These are phyloP conservation scores for Rhizoglyphus robini DNA, from an alignment of 1,140 invertebrate genomes.

Conservation along the genomic window DNA sequence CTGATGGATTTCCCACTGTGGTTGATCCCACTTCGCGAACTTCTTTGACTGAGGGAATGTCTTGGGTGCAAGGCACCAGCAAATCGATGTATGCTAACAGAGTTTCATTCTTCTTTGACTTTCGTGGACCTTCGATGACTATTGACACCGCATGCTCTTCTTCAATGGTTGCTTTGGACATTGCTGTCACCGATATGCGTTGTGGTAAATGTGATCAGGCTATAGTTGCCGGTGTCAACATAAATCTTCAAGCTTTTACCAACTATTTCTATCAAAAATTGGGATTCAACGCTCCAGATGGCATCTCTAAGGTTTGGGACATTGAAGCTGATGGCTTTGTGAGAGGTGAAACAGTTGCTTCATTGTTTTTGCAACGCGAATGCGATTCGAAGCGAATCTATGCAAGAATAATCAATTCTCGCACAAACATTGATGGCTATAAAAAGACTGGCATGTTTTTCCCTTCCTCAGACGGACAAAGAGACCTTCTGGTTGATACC, in stretches of 20 bases:
- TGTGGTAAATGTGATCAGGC: conserved; percentile 73
- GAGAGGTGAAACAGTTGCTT: conserved; percentile 43
- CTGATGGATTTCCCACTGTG: conserved; percentile 68
- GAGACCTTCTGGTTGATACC: conserved; percentile 30
- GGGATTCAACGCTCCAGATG: conserved; percentile 42
- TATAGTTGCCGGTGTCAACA: conserved; percentile 66
- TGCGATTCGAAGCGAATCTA: conserved; percentile 54
- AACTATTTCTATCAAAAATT: conserved; percentile 79
- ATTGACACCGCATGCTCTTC: conserved; percentile 93
- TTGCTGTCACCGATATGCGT: conserved; percentile 68
- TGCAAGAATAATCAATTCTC: conserved; percentile 61
- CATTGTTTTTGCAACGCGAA: conserved; percentile 42
- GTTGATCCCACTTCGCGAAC: conserved; percentile 50
- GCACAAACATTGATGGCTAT: conserved; percentile 42
- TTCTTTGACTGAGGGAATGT: conserved; percentile 31
- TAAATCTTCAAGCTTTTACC: conserved; percentile 67
- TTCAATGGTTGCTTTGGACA: conserved; percentile 68
- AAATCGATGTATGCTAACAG: conserved; percentile 91
- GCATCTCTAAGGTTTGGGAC: conserved; percentile 86
- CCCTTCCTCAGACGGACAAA: conserved; percentile 32
- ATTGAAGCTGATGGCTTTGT: conserved; percentile 75
- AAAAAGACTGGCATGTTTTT: conserved; percentile 43
- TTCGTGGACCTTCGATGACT: conserved; percentile 72
- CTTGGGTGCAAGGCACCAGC: conserved; percentile 74
- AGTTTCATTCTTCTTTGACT: conserved; percentile 86